Base-by-base conservation (phyloP, 30 jellyfish, hydroid and myxozoan species). In the Turritopsis dohrnii region DNA sequence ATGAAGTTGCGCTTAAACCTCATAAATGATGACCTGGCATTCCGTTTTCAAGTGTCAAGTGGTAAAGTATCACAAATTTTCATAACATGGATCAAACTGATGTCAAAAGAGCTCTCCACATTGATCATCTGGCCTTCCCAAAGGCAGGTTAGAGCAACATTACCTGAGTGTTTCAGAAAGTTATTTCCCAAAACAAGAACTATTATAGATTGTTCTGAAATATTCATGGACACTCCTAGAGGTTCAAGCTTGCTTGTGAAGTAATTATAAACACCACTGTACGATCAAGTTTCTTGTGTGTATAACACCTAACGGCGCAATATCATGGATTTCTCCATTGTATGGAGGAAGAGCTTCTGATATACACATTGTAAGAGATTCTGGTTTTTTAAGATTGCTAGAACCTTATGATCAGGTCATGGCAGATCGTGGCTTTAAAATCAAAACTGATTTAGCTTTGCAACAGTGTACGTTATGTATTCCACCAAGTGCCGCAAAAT, bases 341-440 rank as follows among this genome's bases (percentile, higher is more conserved):
- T 89, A 89, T 85, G 95, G 97, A 18, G 94, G 96, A 19, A 81
- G 94, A 26, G 84, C 90, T 9, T 30, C 86, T 13, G 97, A 90
- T 52, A 25, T 82, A 7, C 72, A 25, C 52, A 69, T 90, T n/a
- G 89, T 79, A 21, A 71, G 95, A 16, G 80, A 87, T 79, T 74
- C 80, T 80, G 94, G 94, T 1, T 28, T 90, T 82, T 21, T 82
- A 24, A 66, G 60, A 17, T 1, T 69, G 54, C 81, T 83, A 7
- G 90, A 52, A 71, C 97, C 96, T 16, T 28, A 65, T 25, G 96
- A 90, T 65, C 22, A 53, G 8, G 90, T 84, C 1, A 65, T 75
- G 96, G 96, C 89, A 26, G 96, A 81, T 82, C 20, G 96, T 5
- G 96, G 97, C 74, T 86, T 87, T 71, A 86, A 89, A 41, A 89